phyloP scores from a whole-genome alignment of 1,140 invertebrate genomes.

The Chironomus tepperi region DNA sequence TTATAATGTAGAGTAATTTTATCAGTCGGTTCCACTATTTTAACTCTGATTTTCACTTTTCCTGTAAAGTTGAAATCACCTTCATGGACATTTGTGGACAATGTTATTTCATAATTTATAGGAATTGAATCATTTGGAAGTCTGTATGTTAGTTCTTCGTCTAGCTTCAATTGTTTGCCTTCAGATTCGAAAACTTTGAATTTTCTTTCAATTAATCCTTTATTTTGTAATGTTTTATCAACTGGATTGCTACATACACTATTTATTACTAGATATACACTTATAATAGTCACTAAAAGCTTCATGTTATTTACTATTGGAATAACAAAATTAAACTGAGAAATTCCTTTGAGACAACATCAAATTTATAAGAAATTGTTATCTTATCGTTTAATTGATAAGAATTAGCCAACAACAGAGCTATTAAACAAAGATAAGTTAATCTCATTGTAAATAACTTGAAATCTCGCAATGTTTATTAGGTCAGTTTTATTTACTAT shows the following conservation, averaged over 20 bases:
- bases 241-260: neutral
- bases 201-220: neutral
- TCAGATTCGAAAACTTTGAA: constrained; percentile 25
- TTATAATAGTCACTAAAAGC: neutral
- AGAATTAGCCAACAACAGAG: too few species aligned
- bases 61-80: constrained; percentile 46
- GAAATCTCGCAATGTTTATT: too few species aligned
- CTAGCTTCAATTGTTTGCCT: constrained; percentile 27
- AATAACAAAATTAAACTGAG: too few species aligned
- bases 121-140: constrained; percentile 50
- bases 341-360: too few species aligned
- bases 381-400: too few species aligned
- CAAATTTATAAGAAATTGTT: too few species aligned
- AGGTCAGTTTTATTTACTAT: too few species aligned
- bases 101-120: constrained; percentile 53
- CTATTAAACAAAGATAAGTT: too few species aligned
- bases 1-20: constrained; percentile 45
- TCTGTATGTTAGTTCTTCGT: constrained; percentile 37
- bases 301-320: too few species aligned
- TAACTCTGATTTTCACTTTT: constrained; percentile 47
- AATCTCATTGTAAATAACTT: too few species aligned
- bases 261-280: neutral
- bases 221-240: neutral
- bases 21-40: constrained; percentile 36
- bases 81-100: constrained; percentile 50